Evolutionary conservation across 64 coral and sea anemone genomes (phyloP), one percentile per base, ranked within the genome.

Genomic region (Catalaphyllia jardinei): DNA sequence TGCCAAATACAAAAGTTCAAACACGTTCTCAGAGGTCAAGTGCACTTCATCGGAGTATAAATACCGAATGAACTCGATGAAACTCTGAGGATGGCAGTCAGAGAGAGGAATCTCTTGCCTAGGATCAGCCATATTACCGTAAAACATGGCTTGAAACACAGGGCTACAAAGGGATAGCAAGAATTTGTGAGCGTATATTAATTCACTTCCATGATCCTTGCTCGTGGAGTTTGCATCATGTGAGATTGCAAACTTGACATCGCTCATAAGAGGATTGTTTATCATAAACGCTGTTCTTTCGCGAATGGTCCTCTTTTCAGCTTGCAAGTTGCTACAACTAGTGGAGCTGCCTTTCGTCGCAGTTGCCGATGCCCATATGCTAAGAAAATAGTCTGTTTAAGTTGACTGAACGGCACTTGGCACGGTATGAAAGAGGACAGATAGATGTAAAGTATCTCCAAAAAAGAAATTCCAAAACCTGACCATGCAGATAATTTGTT

Each of bases 191-290:
- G 90, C 90, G 1, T 83, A 76, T 60, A 92, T 87, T 52, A 35
- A 50, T 18, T 69, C 19, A 24, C 31, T 38, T 7, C 33, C 62
- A 13, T 39, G 38, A 39, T 69, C 79, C 9, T 30, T 60, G 17
- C 30, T 31, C 12, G 67, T 82, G 0, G 27, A 42, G 20, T 17
- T 86, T 74, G 62, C n/a, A 77, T 55, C 90, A 25, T 78, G 46
- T n/a, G 64, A 20, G 49, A 92, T 67, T 50, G 25, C 63, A 54
- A 86, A 92, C 55, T 61, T 87, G 82, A 87, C 54, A 73, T 92
- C 82, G 29, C 90, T 92, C 72, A 92, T 86, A 52, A 92, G 82
- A 8, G 74, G 33, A 20, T 92, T 92, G 14, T 92, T 92, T 75
- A 86, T 77, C 90, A 92, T 78, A 19, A 86, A 73, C 46, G 83